These are phyloP conservation scores for Hyposoter dolosus DNA, from an alignment of 2,888 invertebrate species.

Conservation along the genomic window DNA sequence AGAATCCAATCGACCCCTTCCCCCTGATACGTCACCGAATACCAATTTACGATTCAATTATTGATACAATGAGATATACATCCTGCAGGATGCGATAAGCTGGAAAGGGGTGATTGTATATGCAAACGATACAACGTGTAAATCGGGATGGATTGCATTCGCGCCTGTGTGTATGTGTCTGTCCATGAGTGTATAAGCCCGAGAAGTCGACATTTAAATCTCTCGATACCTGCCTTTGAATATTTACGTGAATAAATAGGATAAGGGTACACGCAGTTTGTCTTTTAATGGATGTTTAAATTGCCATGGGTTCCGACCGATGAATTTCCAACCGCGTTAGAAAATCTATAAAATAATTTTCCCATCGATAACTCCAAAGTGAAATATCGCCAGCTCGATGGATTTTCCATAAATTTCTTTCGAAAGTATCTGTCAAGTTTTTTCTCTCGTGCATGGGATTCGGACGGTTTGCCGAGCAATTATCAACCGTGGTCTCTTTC, in stretches of 20 bases:
- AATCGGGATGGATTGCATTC: not conserved
- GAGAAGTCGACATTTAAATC: not conserved
- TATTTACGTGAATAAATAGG: not conserved
- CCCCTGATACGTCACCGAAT: slow-evolving; percentile 49
- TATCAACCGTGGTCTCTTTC: not conserved
- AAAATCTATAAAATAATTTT: not conserved
- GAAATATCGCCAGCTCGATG: not conserved
- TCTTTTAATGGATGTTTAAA: not conserved
- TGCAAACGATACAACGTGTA: not conserved
- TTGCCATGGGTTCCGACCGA: not conserved
- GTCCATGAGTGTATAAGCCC: not conserved
- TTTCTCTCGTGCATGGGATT: not conserved
- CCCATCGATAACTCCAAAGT: not conserved
- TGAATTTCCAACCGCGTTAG: not conserved
- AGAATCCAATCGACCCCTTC: slow-evolving; percentile 49
- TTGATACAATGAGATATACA: slow-evolving; percentile 52
- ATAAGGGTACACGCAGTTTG: not conserved
- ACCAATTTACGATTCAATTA: slow-evolving; percentile 68
- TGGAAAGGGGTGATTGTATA: not conserved
- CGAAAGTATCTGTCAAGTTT: not conserved
- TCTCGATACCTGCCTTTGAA: not conserved
- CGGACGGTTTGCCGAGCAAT: not conserved
- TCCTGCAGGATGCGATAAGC: not conserved
- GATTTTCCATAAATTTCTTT: not conserved
- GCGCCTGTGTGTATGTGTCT: not conserved